Conservation (phyloP, 2,113 vertebrate genomes). For the Macquaria australasica region DNA sequence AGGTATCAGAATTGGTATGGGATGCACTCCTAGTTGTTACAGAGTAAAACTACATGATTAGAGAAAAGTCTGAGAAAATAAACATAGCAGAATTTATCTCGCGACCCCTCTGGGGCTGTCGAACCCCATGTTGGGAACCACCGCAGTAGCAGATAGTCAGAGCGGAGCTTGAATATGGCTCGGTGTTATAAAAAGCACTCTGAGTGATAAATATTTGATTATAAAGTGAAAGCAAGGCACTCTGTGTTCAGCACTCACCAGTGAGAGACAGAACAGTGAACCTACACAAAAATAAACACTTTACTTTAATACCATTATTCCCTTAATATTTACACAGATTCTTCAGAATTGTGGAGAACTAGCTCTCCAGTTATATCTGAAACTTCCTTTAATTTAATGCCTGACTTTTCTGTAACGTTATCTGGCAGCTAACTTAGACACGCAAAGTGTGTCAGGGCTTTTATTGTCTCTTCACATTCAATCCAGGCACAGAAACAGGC, state of each 20-base stretch:
- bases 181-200: conserved; percentile 55
- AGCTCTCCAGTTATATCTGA: background rate
- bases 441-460: conserved; percentile 70
- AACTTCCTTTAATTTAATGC: background rate
- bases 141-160: background rate
- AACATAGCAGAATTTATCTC: background rate
- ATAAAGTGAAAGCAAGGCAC: conserved; percentile 55
- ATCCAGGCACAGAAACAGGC: conserved; percentile 58
- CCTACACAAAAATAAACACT: conserved; percentile 14
- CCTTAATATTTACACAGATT: background rate
- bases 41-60: background rate
- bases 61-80: background rate
- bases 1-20: background rate
- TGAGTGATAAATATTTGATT: conserved; percentile 73
- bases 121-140: background rate
- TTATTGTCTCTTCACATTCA: conserved; percentile 65
- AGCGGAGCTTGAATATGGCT: background rate
- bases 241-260: conserved; percentile 27
- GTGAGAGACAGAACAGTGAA: background rate
- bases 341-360: background rate
- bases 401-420: conserved; percentile 18
- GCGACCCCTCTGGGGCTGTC: background rate
- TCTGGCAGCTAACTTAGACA: conserved; percentile 50
- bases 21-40: no score
- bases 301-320: background rate